Conservation (phyloP, 2,797 vertebrate species). For the Peromyscus eremicus region DNA sequence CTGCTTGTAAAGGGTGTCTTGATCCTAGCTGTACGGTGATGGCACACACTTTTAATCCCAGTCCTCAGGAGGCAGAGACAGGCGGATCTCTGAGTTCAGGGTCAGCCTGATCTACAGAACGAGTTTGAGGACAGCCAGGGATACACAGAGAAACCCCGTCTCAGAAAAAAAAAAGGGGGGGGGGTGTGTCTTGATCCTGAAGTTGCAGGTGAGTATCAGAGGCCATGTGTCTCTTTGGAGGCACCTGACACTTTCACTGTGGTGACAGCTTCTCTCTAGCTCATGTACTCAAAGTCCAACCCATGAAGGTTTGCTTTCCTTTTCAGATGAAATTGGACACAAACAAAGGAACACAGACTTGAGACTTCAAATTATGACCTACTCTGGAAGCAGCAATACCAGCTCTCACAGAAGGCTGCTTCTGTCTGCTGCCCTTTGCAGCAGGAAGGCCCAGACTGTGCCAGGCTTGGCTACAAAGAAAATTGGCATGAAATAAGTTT, state of each 20-base stretch:
- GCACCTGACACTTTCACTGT: neutral
- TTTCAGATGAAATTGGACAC: conserved; percentile 33
- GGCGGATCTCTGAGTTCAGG: neutral
- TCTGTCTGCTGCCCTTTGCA: neutral
- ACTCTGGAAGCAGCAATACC: neutral
- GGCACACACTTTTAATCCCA: neutral
- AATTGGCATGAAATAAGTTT: conserved; percentile 57
- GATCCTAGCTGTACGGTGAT: neutral
- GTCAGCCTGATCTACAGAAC: neutral
- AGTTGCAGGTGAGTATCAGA: neutral
- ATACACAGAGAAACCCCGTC: neutral
- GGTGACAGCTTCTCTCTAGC: neutral
- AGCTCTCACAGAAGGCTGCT: neutral
- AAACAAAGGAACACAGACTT: neutral
- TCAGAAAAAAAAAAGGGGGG: neutral
- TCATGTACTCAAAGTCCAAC: neutral
- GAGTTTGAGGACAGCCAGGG: neutral
- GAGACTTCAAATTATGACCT: neutral
- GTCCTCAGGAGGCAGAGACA: neutral
- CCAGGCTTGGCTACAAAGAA: neutral
- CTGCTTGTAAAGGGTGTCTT: conserved; percentile 6
- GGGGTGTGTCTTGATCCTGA: neutral
- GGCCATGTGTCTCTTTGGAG: neutral
- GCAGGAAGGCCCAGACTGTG: neutral
- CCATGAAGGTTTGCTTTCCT: neutral